Conservation (phyloP, 2,888 invertebrate species). For the Auanema sp. region DNA sequence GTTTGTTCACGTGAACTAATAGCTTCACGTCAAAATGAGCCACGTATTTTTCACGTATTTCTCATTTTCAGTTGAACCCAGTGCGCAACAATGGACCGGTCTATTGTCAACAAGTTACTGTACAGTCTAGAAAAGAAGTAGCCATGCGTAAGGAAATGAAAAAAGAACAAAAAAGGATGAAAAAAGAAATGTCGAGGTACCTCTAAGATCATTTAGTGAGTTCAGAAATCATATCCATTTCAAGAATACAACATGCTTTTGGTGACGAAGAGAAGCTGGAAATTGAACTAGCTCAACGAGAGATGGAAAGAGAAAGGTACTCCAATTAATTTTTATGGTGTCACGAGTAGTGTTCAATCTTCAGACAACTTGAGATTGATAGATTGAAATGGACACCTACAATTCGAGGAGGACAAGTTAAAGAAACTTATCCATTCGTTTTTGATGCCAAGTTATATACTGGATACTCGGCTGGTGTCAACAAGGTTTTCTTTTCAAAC, state of each 20-base stretch:
- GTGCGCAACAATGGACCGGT: constrained; percentile 13
- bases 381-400: constrained; percentile 62
- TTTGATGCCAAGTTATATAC: constrained; percentile 79
- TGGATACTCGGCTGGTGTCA: constrained; percentile 68
- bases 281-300: constrained; percentile 45
- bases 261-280: constrained; percentile 50
- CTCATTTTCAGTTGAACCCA: constrained; percentile 11
- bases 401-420: constrained; percentile 36
- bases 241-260: constrained; percentile 82
- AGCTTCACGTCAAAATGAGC: not conserved
- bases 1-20: not conserved
- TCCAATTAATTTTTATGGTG: constrained; percentile 25
- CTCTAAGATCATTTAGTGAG: not conserved
- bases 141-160: constrained; percentile 40
- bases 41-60: not conserved
- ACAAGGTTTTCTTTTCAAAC: not conserved
- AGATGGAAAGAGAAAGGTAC: constrained; percentile 41
- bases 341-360: constrained; percentile 8
- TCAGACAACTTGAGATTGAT: constrained; percentile 66
- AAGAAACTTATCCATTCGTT: constrained; percentile 78
- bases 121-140: constrained; percentile 43
- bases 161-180: constrained; percentile 44
- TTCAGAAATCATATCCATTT: constrained; percentile 72
- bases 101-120: constrained; percentile 43
- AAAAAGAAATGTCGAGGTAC: constrained; percentile 35